Conservation (phyloP, 2,113 vertebrate species). For the Pomatostomus ruficeps region DNA sequence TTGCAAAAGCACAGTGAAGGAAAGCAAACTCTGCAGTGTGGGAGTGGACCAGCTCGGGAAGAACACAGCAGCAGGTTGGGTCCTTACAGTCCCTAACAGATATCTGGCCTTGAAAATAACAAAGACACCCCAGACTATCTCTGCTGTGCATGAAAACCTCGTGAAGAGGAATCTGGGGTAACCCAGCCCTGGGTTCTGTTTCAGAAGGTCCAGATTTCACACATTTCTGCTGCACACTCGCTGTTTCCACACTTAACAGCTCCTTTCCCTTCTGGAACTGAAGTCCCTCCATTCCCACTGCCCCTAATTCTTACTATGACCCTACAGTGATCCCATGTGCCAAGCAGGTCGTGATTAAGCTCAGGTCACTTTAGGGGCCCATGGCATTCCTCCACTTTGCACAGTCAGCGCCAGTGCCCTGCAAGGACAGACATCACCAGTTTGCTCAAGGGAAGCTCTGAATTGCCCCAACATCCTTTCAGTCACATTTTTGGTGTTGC, state of each 20-base stretch:
- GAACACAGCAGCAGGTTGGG: background rate
- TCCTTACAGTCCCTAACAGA: background rate
- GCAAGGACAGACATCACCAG: background rate
- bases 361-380: background rate
- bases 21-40: background rate
- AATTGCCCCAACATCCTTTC: background rate
- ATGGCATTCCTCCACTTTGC: background rate
- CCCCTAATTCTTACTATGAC: background rate
- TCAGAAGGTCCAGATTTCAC: background rate
- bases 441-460: background rate
- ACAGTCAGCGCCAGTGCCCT: background rate
- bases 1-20: background rate
- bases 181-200: background rate
- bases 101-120: background rate
- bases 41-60: background rate
- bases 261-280: background rate
- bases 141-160: background rate
- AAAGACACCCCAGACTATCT: background rate
- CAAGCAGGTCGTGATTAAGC: background rate
- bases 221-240: rapidly evolving
- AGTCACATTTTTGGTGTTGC: background rate
- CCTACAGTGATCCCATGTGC: background rate
- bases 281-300: background rate
- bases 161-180: background rate
- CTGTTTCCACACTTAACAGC: background rate